Evolutionary conservation across 1,140 invertebrate genomes (phyloP), one percentile per base, ranked within the genome.

Genomic region (Sycobia sp.): DNA sequence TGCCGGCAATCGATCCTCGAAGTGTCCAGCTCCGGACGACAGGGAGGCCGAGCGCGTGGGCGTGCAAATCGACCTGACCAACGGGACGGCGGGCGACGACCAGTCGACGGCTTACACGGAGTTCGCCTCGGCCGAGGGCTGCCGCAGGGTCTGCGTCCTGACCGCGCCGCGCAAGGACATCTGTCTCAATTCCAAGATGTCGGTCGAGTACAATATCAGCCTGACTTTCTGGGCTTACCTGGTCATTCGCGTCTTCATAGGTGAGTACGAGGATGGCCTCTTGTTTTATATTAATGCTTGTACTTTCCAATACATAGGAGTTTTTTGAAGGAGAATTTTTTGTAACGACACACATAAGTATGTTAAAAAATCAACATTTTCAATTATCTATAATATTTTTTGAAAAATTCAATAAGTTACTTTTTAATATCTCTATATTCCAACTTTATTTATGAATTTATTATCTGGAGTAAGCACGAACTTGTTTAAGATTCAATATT

Each of bases 191-290:
- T 69, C 68, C 25, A 77, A 87, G 34, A 82, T 81, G 55, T 73
- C 83, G 5, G 77, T 87, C 9, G 87, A 89, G 62, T 81, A 87
- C 43, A 86, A 91, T 68, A 83, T 88, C 1, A 73, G 77, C 3
- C 68, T 90, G 8, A 92, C 90, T 0, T 92, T 92, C 73, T 92
- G 91, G 89, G 70, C 86, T 1, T 93, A 92, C 71, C 82, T 91
- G n/a, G 75, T 82, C 23, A 84, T 91, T 4, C 82, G 91, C 53
- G 87, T 92, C 4, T 86, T 91, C 63, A 87, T 92, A 44, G 87
- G 89, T 78, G 55, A 72, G 67, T 57, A 41, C 1, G n/a, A n/a
- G n/a, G n/a, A n/a, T n/a, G n/a, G n/a, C n/a, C n/a, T n/a, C n/a
- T n/a, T n/a, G n/a, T n/a, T n/a, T n/a, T n/a, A n/a, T n/a, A n/a